Evolutionary conservation across 2,797 vertebrate species (phyloP).

Genomic region (Acanthis flammea): DNA sequence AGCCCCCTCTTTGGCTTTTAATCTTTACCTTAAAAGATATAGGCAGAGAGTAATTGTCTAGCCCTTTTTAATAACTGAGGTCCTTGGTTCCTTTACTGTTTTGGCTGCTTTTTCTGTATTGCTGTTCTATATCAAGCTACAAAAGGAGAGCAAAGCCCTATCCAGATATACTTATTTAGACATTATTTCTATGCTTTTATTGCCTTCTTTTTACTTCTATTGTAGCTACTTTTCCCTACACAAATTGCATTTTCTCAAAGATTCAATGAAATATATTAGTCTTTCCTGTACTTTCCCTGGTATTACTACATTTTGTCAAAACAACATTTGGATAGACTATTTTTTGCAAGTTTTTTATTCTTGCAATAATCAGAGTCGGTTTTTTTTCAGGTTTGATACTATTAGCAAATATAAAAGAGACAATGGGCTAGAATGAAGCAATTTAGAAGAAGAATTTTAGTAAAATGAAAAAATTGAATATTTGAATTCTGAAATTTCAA

Average conservation of each 20-base stretch:
- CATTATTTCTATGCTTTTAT: not conserved
- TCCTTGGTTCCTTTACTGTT: not conserved
- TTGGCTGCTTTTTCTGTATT: not conserved
- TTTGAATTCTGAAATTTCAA: not conserved
- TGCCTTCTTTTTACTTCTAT: not conserved
- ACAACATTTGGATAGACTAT: not conserved
- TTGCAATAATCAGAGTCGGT: not conserved
- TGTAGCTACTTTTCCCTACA: not conserved
- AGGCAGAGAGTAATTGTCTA: not conserved
- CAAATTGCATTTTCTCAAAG: not conserved
- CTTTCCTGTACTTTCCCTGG: not conserved
- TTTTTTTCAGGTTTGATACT: not conserved
- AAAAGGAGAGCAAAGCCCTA: not conserved
- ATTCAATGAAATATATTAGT: not conserved
- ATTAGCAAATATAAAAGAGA: not conserved
- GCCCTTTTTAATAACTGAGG: not conserved
- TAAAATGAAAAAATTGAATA: not conserved
- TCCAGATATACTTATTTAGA: not conserved
- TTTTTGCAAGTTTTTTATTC: not conserved
- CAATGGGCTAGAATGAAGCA: not conserved
- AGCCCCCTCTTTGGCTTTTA: slow-evolving; percentile 3
- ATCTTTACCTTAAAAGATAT: slow-evolving; percentile 4
- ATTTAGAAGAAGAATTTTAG: not conserved
- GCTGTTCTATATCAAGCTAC: not conserved
- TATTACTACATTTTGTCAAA: not conserved